A percentile compares a stretch with the other conserved stretches of the same genome.
Conservation (phyloP, 2,888 invertebrate species). For the Heteromurus nitidus region DNA sequence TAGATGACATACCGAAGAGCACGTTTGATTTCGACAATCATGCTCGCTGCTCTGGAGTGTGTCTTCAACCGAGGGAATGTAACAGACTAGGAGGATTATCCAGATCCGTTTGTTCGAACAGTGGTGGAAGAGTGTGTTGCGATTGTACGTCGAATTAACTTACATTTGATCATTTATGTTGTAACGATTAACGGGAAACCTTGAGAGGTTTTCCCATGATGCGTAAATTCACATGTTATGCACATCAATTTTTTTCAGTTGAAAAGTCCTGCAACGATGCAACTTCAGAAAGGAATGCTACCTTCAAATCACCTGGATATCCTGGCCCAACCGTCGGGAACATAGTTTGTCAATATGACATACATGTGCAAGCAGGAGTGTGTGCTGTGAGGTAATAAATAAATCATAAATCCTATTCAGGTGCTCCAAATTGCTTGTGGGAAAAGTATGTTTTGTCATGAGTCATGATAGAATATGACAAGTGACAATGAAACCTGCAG, state of each 20-base stretch:
- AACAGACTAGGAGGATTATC: constrained; percentile 62
- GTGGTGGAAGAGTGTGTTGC: constrained; percentile 70
- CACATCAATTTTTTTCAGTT: background rate
- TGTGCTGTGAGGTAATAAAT: constrained; percentile 67
- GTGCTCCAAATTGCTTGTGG: too few relatives aligned
- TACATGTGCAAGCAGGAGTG: constrained; percentile 70
- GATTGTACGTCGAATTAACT: constrained; percentile 59
- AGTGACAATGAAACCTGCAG: too few relatives aligned
- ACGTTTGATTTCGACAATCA: constrained; percentile 3
- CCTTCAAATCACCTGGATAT: constrained; percentile 71
- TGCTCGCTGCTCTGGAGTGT: constrained; percentile 64
- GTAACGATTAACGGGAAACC: too few relatives aligned
- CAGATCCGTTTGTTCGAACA: constrained; percentile 59
- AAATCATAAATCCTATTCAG: background rate
- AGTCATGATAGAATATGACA: too few relatives aligned
- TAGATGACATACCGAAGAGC: constrained; percentile 56
- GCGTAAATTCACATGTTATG: too few relatives aligned
- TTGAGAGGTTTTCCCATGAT: too few relatives aligned
- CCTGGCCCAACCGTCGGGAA: constrained; percentile 72
- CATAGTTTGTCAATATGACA: constrained; percentile 70
- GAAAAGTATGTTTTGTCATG: background rate
- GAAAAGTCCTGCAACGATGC: constrained; percentile 63
- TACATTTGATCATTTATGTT: background rate
- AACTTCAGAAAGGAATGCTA: constrained; percentile 58
- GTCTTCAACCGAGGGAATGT: constrained; percentile 66